Percentiles rank a stretch among this genome's conserved stretches.
Conservation (phyloP, 2,113 vertebrate species). For the Tonatia bakeri region DNA sequence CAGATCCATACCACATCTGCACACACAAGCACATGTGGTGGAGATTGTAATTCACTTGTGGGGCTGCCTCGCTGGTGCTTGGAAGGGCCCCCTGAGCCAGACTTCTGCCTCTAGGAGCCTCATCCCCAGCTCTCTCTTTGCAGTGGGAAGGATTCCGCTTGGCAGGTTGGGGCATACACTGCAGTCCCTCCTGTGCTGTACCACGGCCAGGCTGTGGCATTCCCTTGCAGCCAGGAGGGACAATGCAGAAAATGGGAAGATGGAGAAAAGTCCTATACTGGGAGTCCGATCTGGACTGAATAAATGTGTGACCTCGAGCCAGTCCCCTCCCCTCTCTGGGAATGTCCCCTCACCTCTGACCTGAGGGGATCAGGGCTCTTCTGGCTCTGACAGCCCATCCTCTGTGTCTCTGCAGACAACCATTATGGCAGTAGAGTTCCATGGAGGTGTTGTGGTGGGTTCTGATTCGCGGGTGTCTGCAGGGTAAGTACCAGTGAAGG, state of each 20-base stretch:
- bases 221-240: background rate
- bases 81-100: background rate
- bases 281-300: background rate
- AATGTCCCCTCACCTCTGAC: background rate
- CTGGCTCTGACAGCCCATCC: background rate
- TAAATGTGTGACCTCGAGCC: background rate
- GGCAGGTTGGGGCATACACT: background rate
- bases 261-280: background rate
- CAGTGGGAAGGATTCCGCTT: background rate
- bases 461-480: constrained; percentile 92
- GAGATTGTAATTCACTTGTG: background rate
- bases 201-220: background rate
- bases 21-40: rapidly evolving
- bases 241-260: background rate
- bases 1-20: background rate
- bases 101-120: background rate
- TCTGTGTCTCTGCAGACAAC: constrained; percentile 83
- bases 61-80: background rate
- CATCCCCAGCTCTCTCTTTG: background rate
- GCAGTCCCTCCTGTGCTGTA: background rate
- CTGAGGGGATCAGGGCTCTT: background rate
- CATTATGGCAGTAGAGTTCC: constrained; percentile 88
- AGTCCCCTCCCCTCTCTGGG: background rate
- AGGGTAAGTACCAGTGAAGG: constrained; percentile 79
- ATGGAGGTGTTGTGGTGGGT: constrained; percentile 88